Percentiles rank a stretch among this genome's conserved stretches.
These are phyloP conservation scores for Aplodontia rufa DNA, from an alignment of 2,113 vertebrate genomes.

Conservation along the genomic window DNA sequence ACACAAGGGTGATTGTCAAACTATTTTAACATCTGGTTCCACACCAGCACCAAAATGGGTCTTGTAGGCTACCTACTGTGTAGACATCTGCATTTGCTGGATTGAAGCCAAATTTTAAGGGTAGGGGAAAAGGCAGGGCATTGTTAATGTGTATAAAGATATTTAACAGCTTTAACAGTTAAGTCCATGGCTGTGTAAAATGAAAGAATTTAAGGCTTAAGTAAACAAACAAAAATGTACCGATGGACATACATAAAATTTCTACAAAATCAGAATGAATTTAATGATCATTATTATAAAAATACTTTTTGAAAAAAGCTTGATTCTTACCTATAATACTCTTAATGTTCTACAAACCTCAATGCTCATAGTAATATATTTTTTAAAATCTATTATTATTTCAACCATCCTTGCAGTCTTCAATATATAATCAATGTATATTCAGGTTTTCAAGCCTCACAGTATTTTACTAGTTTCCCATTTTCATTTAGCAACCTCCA, in stretches of 20 bases:
- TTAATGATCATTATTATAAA: not conserved
- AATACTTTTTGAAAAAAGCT: not conserved
- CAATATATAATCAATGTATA: not conserved
- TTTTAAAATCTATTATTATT: not conserved
- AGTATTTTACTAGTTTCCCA: not conserved
- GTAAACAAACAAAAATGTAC: not conserved
- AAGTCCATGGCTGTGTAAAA: not conserved
- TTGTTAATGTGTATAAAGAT: not conserved
- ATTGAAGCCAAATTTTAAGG: not conserved
- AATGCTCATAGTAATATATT: not conserved
- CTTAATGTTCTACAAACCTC: no score
- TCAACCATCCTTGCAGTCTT: not conserved
- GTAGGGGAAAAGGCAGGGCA: not conserved
- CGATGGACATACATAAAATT: not conserved
- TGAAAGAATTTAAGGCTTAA: not conserved
- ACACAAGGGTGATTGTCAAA: not conserved
- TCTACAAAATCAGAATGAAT: not conserved
- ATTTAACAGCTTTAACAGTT: not conserved
- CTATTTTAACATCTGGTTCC: constrained; percentile 8
- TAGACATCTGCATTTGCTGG: not conserved
- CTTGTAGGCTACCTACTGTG: not conserved
- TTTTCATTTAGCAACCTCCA: not conserved
- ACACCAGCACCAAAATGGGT: not conserved
- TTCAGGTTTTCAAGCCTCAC: not conserved
- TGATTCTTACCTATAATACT: no score